Evolutionary conservation across 2,888 invertebrate genomes (phyloP).

Genomic region (Acholoe squamosa): DNA sequence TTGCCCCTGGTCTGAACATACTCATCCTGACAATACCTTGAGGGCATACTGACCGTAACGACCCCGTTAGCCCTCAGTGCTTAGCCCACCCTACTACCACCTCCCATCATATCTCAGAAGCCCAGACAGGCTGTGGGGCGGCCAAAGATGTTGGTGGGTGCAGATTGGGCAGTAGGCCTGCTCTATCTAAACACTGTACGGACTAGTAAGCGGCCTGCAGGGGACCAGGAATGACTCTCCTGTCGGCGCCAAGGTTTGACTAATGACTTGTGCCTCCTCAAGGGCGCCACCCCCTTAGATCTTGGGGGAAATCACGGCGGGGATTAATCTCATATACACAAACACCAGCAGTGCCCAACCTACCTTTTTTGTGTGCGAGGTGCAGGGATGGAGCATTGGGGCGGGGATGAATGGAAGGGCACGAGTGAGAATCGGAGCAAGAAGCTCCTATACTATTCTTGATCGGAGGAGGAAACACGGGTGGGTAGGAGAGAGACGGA

Average conservation of each 20-base stretch:
- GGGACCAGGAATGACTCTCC: background rate
- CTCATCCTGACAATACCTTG: background rate
- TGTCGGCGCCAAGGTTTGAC: background rate
- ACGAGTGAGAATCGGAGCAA: too few species aligned
- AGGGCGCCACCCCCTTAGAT: slow-evolving; percentile 1
- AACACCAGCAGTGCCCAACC: background rate
- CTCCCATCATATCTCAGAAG: background rate
- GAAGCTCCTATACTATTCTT: too few species aligned
- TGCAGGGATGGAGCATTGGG: too few species aligned
- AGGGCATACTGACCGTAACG: background rate
- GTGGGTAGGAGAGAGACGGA: background rate
- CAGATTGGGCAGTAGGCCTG: background rate
- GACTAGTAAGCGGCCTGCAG: background rate
- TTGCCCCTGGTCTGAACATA: background rate
- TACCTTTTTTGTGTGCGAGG: too few species aligned
- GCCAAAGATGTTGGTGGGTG: background rate
- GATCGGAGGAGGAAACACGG: background rate
- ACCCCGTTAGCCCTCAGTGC: background rate
- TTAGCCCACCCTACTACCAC: background rate
- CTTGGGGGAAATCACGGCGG: slow-evolving; percentile 41
- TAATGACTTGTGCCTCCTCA: background rate
- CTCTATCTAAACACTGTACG: background rate
- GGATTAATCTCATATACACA: slow-evolving; percentile 53
- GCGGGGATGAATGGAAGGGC: too few species aligned
- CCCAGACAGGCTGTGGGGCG: background rate